Conservation (phyloP, 2,113 vertebrate genomes). For the Ascaphus truei region DNA sequence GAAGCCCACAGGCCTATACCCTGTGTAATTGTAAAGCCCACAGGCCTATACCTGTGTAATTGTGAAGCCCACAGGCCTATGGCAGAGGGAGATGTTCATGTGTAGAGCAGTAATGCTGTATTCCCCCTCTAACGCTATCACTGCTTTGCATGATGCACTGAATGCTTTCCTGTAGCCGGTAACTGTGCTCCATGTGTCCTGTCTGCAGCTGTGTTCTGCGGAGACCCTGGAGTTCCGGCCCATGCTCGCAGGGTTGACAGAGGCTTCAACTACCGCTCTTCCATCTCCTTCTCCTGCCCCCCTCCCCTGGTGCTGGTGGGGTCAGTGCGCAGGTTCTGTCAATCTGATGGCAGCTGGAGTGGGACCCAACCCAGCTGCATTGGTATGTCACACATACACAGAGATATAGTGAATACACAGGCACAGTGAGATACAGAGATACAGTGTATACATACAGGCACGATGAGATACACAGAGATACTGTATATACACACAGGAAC, state of each 20-base stretch:
- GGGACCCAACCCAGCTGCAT: constrained; percentile 95
- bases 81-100: too few relatives aligned
- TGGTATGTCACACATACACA: constrained; percentile 59
- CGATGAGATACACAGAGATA: too few relatives aligned
- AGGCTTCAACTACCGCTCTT: constrained; percentile 91
- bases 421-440: too few relatives aligned
- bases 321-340: constrained; percentile 85
- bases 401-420: background rate
- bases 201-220: constrained; percentile 89
- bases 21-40: too few relatives aligned
- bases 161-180: background rate
- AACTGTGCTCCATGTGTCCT: background rate
- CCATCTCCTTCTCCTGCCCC: constrained; percentile 87
- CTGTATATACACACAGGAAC: too few relatives aligned
- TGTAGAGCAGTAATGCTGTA: too few relatives aligned
- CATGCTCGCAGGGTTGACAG: constrained; percentile 84
- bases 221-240: constrained; percentile 85
- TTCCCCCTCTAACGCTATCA: too few relatives aligned
- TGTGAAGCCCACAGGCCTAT: too few relatives aligned
- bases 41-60: too few relatives aligned
- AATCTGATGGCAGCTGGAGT: constrained; percentile 92
- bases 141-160: too few relatives aligned
- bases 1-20: too few relatives aligned
- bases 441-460: too few relatives aligned
- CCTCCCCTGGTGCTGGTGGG: constrained; percentile 86